phyloP scores from a whole-genome alignment of 2,113 vertebrate genomes.

The Benitochromis conjunctus region DNA sequence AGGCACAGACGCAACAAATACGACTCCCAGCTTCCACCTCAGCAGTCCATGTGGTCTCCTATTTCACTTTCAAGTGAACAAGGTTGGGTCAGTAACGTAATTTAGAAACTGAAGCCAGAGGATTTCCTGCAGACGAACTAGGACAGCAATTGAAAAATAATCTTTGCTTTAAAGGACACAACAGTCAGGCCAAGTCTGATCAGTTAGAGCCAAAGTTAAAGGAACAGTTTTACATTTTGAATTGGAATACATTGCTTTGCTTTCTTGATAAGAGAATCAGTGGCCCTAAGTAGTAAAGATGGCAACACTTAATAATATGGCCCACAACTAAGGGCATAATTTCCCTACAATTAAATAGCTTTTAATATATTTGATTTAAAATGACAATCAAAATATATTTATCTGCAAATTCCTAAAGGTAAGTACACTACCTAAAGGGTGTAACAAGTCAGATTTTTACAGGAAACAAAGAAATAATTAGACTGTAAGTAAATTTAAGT shows the following conservation, averaged over 20 bases:
- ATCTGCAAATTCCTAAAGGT: background rate
- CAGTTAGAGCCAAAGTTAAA: background rate
- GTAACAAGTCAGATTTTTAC: background rate
- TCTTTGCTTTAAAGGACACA: background rate
- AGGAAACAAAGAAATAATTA: background rate
- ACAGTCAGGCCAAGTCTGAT: background rate
- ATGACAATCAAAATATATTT: background rate
- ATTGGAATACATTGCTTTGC: background rate
- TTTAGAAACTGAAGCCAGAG: background rate
- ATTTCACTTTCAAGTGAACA: conserved; percentile 42
- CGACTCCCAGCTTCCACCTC: background rate
- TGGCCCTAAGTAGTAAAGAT: background rate
- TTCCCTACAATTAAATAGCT: background rate
- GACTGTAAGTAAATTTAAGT: background rate
- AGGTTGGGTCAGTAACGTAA: conserved; percentile 5
- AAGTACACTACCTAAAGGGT: background rate
- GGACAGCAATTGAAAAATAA: background rate
- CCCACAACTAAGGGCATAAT: background rate
- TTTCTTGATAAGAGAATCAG: background rate
- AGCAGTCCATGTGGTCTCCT: conserved; percentile 7
- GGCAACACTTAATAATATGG: background rate
- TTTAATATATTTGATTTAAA: background rate
- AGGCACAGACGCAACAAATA: conserved; percentile 10
- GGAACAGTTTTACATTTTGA: background rate
- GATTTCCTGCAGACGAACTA: background rate